A percentile compares a stretch with the other conserved stretches of the same genome.
Evolutionary conservation across 2,888 invertebrate genomes (phyloP).

Genomic region (Harpagoxenus sublaevis): DNA sequence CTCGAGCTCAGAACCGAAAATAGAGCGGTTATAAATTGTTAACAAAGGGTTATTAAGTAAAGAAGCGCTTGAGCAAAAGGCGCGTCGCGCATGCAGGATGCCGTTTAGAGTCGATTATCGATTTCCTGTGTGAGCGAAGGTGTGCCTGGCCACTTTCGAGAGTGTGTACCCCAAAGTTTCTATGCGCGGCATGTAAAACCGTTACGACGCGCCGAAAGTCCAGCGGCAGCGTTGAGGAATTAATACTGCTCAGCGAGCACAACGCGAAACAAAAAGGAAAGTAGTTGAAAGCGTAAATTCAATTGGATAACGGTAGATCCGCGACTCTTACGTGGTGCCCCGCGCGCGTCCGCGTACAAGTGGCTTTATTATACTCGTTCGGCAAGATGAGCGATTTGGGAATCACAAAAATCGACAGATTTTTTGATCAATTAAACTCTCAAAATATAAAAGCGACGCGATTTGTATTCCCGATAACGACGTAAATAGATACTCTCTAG

Average conservation of each 20-base stretch:
- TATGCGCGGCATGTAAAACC: constrained; percentile 5
- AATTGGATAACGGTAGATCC: constrained; percentile 79
- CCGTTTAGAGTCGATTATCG: constrained; percentile 16
- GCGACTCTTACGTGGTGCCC: constrained; percentile 65
- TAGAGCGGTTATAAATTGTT: not conserved
- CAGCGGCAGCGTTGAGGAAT: constrained; percentile 73
- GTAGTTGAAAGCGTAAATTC: constrained; percentile 82
- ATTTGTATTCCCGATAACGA: not conserved
- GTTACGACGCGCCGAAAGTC: constrained; percentile 67
- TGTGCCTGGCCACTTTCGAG: constrained; percentile 24
- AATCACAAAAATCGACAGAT: not conserved
- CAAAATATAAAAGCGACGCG: not conserved
- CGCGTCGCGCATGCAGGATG: constrained; percentile 3
- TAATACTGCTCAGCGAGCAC: constrained; percentile 72
- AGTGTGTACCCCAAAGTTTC: constrained; percentile 14
- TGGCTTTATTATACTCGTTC: not conserved
- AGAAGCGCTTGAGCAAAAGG: not conserved
- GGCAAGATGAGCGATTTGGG: not conserved
- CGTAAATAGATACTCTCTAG: not conserved
- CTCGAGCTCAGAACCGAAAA: not conserved
- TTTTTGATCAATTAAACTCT: not conserved
- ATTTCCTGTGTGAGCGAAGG: constrained; percentile 42
- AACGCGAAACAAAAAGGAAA: constrained; percentile 81
- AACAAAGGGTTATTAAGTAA: constrained; percentile 19
- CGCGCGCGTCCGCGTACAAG: constrained; percentile 31